Conservation (phyloP, 2,888 invertebrate species). For the Thymelicus acteon region DNA sequence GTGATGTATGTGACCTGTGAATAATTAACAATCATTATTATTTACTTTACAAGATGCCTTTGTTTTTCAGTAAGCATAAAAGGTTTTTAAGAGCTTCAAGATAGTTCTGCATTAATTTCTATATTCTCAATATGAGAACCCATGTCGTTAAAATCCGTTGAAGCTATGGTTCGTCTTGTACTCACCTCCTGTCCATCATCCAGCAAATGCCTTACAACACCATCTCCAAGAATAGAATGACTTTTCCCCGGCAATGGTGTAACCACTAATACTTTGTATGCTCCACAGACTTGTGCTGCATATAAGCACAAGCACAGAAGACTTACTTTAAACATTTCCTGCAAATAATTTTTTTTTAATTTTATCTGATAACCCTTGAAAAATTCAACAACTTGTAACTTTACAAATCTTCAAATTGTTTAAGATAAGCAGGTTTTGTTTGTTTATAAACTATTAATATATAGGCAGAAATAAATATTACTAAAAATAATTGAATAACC, state of each 20-base stretch:
- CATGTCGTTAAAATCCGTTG: not conserved
- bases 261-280: constrained; percentile 42
- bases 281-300: not conserved
- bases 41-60: not conserved
- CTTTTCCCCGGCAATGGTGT: constrained; percentile 45
- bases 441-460: too few relatives aligned
- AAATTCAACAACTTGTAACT: not conserved
- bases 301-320: constrained; percentile 5
- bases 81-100: too few relatives aligned
- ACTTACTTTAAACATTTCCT: constrained; percentile 3
- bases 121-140: too few relatives aligned
- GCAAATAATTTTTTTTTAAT: not conserved
- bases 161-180: not conserved
- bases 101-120: too few relatives aligned
- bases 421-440: too few relatives aligned
- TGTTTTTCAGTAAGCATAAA: too few relatives aligned
- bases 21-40: not conserved
- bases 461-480: too few relatives aligned
- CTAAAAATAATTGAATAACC: too few relatives aligned
- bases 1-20: constrained; percentile 19
- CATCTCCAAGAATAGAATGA: constrained; percentile 47
- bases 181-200: constrained; percentile 48
- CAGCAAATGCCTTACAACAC: constrained; percentile 40
- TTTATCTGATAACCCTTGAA: too few relatives aligned
- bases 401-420: too few relatives aligned